Base-by-base conservation (phyloP, 92 coral and sea anemone species). In the Zoanthus sansibaricus region DNA sequence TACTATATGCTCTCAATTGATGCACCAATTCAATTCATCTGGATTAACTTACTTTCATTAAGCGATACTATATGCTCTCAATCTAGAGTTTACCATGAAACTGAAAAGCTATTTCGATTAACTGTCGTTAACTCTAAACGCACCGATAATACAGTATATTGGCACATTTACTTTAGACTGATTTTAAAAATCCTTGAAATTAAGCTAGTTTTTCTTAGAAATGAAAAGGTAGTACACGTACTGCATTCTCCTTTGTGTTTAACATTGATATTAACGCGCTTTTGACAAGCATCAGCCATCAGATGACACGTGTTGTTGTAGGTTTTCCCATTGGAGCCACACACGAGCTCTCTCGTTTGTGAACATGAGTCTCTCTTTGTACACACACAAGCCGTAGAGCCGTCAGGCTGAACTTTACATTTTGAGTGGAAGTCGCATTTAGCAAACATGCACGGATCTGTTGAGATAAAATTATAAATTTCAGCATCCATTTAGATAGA, bases 381-480 rank as follows among this genome's bases (percentile, higher is more conserved):
- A 88, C 99, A 97, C 51, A 87, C 90, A 82, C 99, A 97, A 33
- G 68, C 86, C 10, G 99, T 89, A 18, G 92, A 89, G 56, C 94
- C 94, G 49, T 91, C 94, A 3, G 83, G 62, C 11, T 49, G 56
- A 32, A 83, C 91, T 68, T 86, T 88, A 70, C 99, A 97, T 72
- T 88, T 92, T 18, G 91, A 92, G 83, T 97, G 90, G 75, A 84
- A 76, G 30, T 75, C 58, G 80, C 99, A 97, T 0, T 89, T 76
- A 62, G 91, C 91, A 16, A 91, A 76, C 71, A 88, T 90, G 71
- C 99, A 97, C 9, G 95, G 92, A 59, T 94, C 98, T 96, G 91
- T 32, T 74, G 78, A 32, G 47, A 42, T 33, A 31, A 79, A 18
- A 15, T 5, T 16, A 49, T 11, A 20, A 54, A 7, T 0, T 70